Evolutionary conservation across 2,888 invertebrate species (phyloP).

Genomic region (Epistrophe grossulariae): DNA sequence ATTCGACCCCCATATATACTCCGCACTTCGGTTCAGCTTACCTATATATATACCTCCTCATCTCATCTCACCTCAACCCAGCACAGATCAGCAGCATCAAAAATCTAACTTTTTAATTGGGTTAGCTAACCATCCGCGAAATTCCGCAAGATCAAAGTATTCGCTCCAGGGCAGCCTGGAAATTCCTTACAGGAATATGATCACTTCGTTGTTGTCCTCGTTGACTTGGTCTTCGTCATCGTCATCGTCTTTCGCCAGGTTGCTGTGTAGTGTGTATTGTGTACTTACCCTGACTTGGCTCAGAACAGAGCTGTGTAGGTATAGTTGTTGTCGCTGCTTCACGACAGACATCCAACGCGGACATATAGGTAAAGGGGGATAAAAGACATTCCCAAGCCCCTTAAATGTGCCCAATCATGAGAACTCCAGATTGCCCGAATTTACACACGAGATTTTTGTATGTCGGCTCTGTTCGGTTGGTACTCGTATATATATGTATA

Average conservation of each 20-base stretch:
- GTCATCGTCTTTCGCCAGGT: constrained; percentile 15
- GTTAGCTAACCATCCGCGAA: constrained; percentile 79
- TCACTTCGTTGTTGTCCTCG: constrained; percentile 70
- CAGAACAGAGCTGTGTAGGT: neutral
- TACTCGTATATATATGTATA: constrained; percentile 5
- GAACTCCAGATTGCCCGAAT: constrained; percentile 72
- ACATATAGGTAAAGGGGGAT: constrained; percentile 43
- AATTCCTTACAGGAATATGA: constrained; percentile 76
- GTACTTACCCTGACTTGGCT: constrained; percentile 12
- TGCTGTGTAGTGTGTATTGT: neutral
- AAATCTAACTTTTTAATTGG: constrained; percentile 77
- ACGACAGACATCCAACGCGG: constrained; percentile 50
- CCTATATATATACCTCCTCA: neutral
- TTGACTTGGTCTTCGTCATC: constrained; percentile 29
- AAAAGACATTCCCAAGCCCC: constrained; percentile 72
- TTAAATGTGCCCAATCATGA: constrained; percentile 74
- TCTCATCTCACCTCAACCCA: neutral
- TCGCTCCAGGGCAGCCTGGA: constrained; percentile 71
- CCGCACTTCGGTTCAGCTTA: constrained; percentile 6
- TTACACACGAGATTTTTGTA: constrained; percentile 72
- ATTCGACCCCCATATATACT: constrained; percentile 38
- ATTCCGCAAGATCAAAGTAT: constrained; percentile 77
- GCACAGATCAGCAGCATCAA: constrained; percentile 61
- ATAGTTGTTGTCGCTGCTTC: constrained; percentile 48
- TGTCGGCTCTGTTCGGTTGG: constrained; percentile 39